Conservation (phyloP, 2,797 vertebrate genomes). For the Sebastes ruberrimus region DNA sequence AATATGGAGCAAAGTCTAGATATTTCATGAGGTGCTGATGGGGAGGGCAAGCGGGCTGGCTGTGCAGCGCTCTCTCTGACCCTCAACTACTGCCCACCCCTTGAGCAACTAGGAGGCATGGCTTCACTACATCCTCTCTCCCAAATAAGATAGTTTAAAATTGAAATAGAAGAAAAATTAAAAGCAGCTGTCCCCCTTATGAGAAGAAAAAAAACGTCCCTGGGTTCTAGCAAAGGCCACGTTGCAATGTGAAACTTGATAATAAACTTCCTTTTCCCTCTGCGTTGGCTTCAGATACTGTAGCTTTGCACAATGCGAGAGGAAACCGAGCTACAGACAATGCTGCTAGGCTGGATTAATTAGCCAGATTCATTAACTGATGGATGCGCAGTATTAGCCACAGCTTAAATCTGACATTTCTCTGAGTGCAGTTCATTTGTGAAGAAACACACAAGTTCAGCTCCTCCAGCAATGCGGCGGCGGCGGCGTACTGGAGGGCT, state of each 20-base stretch:
- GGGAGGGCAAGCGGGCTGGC: constrained; percentile 60
- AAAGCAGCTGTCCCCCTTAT: constrained; percentile 22
- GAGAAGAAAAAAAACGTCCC: constrained; percentile 18
- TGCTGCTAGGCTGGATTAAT: constrained; percentile 75
- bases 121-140: constrained; percentile 33
- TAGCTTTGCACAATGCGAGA: constrained; percentile 31
- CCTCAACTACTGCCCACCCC: constrained; percentile 64
- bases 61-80: constrained; percentile 52
- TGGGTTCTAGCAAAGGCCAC: constrained; percentile 29
- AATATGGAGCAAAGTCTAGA: constrained; percentile 76
- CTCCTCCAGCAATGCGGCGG: constrained; percentile 28
- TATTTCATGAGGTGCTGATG: constrained; percentile 80
- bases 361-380: constrained; percentile 82
- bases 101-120: constrained; percentile 31
- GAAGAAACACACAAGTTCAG: constrained; percentile 50
- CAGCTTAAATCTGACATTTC: constrained; percentile 79
- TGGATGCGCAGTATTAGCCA: constrained; percentile 70
- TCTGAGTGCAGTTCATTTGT: constrained; percentile 61
- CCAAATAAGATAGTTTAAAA: constrained; percentile 32
- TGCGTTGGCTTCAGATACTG: constrained; percentile 43
- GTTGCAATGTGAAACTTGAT: constrained; percentile 49
- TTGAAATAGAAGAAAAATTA: background rate
- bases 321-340: constrained; percentile 59
- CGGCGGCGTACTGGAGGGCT: constrained; percentile 7
- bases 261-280: constrained; percentile 52